A percentile compares a stretch with the other conserved stretches of the same genome.
Evolutionary conservation across 2,888 invertebrate species (phyloP).

Genomic region (Thysanoteuthis rhombus): DNA sequence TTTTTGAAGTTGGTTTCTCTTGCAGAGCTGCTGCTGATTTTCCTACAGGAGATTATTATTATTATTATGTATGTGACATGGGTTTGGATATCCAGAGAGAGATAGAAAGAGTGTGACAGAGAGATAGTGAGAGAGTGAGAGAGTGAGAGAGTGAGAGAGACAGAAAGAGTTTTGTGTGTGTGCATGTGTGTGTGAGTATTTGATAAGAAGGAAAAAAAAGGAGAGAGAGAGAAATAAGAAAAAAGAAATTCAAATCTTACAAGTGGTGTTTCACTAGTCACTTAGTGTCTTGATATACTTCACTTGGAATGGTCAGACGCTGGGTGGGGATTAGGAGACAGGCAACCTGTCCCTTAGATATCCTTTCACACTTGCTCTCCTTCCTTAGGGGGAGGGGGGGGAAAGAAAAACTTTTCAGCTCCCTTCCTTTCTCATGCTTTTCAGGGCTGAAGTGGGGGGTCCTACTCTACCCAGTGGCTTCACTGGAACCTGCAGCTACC

Average conservation of each 20-base stretch:
- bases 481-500: neutral
- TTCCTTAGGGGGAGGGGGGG: neutral
- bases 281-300: neutral
- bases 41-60: neutral
- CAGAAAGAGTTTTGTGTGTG: neutral
- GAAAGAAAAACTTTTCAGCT: neutral
- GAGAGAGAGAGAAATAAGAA: neutral
- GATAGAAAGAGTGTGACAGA: too few relatives aligned
- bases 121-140: too few relatives aligned
- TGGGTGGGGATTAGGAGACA: neutral
- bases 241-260: neutral
- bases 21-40: neutral
- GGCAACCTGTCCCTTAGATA: constrained; percentile 12
- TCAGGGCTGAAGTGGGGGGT: neutral
- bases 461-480: neutral
- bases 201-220: neutral
- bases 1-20: constrained; percentile 1
- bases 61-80: neutral
- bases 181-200: neutral
- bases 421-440: neutral
- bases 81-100: neutral
- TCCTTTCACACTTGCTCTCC: neutral
- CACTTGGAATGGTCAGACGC: neutral
- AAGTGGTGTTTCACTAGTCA: neutral
- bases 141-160: too few relatives aligned